Conservation (phyloP, 2,797 vertebrate genomes). For the Nannoperca australis region DNA sequence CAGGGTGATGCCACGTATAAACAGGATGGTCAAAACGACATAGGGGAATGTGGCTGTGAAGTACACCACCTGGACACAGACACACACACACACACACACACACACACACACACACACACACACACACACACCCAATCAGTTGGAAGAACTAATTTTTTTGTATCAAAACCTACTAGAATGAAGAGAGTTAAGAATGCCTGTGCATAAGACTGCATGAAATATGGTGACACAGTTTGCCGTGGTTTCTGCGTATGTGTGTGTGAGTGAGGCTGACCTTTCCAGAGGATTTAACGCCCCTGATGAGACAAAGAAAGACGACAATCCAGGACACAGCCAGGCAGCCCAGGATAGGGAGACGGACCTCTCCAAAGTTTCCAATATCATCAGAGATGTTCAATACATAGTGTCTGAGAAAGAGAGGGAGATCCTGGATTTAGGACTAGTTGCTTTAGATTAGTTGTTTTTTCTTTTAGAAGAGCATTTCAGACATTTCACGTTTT, state of each 20-base stretch:
- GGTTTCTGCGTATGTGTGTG: neutral
- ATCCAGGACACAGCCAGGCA: constrained; percentile 95
- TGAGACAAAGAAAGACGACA: constrained; percentile 98
- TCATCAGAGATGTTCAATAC: constrained; percentile 94
- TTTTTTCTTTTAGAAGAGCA: neutral
- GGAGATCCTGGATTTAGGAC: neutral
- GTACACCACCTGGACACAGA: constrained; percentile 92
- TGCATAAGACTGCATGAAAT: neutral
- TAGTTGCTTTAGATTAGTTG: neutral
- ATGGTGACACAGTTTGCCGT: neutral
- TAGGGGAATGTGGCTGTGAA: constrained; percentile 99
- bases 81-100: constrained; percentile 12
- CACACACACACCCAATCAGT: neutral
- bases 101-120: constrained; percentile 16
- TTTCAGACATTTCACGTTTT: neutral
- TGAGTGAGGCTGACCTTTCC: constrained; percentile 91
- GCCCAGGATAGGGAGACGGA: constrained; percentile 94
- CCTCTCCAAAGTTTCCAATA: constrained; percentile 95
- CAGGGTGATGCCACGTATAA: constrained; percentile 96
- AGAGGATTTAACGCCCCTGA: constrained; percentile 97
- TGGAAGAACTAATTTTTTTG: neutral
- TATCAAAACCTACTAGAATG: neutral
- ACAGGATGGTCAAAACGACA: constrained; percentile 96
- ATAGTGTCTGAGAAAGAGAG: constrained; percentile 85
- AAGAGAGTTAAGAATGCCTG: neutral